A percentile compares a stretch with the other conserved stretches of the same genome.
phyloP scores from a whole-genome alignment of 2,113 vertebrate species.

The Cryptomyrus ogoouensis region DNA sequence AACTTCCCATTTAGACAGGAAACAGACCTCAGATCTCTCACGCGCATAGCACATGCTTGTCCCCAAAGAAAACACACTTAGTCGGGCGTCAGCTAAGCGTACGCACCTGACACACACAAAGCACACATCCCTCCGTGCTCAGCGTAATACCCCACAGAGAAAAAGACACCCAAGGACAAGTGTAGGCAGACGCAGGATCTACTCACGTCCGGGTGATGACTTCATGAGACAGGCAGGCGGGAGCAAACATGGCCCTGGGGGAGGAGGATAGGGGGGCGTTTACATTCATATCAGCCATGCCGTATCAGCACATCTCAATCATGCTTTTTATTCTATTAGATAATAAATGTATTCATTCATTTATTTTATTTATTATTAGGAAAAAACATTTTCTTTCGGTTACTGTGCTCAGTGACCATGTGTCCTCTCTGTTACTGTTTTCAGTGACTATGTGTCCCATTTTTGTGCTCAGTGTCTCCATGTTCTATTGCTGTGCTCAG shows the following conservation, averaged over 20 bases:
- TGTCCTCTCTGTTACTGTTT: neutral
- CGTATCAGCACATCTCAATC: neutral
- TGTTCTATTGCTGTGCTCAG: neutral
- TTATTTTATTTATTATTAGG: neutral
- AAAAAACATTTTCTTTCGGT: neutral
- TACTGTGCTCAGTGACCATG: neutral
- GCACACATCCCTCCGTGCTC: neutral
- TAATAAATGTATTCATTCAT: neutral
- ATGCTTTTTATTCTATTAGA: neutral
- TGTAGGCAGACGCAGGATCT: neutral
- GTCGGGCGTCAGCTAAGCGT: neutral
- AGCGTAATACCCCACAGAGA: neutral
- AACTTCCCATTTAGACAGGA: neutral
- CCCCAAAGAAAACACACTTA: neutral
- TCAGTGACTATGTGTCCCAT: neutral
- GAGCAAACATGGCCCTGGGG: conserved; percentile 88
- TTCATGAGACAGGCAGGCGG: conserved; percentile 92
- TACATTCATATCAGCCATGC: neutral
- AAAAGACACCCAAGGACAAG: neutral
- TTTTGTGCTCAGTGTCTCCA: neutral
- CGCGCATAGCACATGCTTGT: neutral
- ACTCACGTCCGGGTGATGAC: conserved; percentile 91
- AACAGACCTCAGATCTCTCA: neutral
- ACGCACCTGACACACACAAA: neutral
- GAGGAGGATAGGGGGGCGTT: neutral